phyloP scores from a whole-genome alignment of 2,797 vertebrate species.

The Lagocephalus sceleratus region DNA sequence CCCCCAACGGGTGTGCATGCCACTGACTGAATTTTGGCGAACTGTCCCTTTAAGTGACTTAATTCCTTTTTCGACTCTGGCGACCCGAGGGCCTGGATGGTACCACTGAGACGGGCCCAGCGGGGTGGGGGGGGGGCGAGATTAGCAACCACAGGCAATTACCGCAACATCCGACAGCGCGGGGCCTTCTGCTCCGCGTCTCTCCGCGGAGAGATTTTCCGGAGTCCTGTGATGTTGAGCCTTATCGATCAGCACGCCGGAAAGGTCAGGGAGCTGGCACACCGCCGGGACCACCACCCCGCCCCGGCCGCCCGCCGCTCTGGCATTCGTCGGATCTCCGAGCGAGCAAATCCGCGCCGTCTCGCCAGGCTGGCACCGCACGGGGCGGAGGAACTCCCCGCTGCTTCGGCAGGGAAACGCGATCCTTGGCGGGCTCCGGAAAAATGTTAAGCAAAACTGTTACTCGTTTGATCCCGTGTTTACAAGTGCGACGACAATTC shows the following conservation, averaged over 20 bases:
- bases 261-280: conserved; percentile 73
- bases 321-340: conserved; percentile 46
- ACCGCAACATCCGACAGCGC: conserved; percentile 63
- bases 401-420: neutral
- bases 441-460: neutral
- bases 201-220: conserved; percentile 70
- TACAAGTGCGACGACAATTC: too few species aligned
- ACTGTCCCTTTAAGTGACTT: too few species aligned
- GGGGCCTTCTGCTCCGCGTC: conserved; percentile 62
- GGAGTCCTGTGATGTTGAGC: conserved; percentile 67
- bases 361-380: conserved; percentile 16
- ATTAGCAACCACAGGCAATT: conserved; percentile 67
- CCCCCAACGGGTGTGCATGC: too few species aligned
- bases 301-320: conserved; percentile 11
- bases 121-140: conserved; percentile 41
- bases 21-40: too few species aligned
- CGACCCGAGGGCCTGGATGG: conserved; percentile 19
- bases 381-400: neutral
- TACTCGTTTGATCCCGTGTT: too few species aligned
- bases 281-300: conserved; percentile 38
- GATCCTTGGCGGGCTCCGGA: neutral
- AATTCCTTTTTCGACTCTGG: too few species aligned
- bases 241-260: conserved; percentile 62
- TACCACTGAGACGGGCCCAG: conserved; percentile 48
- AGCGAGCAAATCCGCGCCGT: conserved; percentile 28